phyloP scores from a whole-genome alignment of 92 coral and sea anemone genomes.

The Micromussa lordhowensis region DNA sequence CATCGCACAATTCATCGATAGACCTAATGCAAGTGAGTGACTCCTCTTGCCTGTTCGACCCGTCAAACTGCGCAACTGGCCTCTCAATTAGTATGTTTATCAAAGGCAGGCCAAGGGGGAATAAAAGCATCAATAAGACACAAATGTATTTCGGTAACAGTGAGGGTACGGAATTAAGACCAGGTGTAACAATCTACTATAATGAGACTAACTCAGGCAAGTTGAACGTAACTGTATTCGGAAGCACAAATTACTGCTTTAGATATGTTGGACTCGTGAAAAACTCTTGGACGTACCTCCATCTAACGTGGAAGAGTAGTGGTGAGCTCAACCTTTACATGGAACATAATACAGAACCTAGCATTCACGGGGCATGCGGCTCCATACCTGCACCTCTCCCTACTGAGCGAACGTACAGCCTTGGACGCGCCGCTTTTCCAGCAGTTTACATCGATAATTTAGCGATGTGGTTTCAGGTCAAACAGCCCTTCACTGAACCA shows the following conservation, averaged over 20 bases:
- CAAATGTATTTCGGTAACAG: conserved; percentile 66
- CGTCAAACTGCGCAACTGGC: conserved; percentile 45
- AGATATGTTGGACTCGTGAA: not conserved
- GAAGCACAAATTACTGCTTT: conserved; percentile 29
- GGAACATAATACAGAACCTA: not conserved
- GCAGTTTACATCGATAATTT: conserved; percentile 56
- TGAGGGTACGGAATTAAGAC: not conserved
- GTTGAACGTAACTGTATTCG: conserved; percentile 21
- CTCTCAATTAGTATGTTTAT: conserved; percentile 68
- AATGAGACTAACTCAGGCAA: not conserved
- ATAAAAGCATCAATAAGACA: not conserved
- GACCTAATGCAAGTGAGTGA: conserved; percentile 26
- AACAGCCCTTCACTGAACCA: not conserved
- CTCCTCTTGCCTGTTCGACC: conserved; percentile 62
- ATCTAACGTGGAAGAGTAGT: conserved; percentile 12
- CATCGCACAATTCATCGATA: conserved; percentile 31
- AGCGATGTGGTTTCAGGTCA: conserved; percentile 60
- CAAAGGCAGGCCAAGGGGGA: conserved; percentile 11
- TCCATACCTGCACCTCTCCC: not conserved
- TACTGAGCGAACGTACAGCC: conserved; percentile 19
- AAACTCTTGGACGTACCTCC: conserved; percentile 26
- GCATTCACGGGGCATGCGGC: not conserved
- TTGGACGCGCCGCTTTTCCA: conserved; percentile 36
- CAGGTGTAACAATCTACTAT: conserved; percentile 44
- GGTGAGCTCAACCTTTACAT: not conserved